A percentile compares a stretch with the other conserved stretches of the same genome.
Conservation (phyloP, 2,888 invertebrate species). For the Lithophane semibrunnea region DNA sequence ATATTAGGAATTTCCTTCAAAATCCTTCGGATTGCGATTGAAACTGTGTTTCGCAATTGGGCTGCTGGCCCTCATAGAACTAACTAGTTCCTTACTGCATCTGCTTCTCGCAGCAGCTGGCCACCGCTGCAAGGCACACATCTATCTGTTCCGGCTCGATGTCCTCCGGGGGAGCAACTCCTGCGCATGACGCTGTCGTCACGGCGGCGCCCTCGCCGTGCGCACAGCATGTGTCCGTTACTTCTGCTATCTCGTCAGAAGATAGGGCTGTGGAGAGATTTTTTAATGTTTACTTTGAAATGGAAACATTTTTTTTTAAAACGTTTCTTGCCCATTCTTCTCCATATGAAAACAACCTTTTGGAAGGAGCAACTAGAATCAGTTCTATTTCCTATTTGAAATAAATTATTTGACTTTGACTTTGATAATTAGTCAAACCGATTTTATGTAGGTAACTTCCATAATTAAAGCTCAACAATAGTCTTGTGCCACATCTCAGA, state of each 20-base stretch:
- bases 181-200: constrained; percentile 69
- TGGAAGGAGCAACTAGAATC: no score
- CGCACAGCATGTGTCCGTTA: constrained; percentile 78
- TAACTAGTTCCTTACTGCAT: constrained; percentile 72
- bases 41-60: background rate
- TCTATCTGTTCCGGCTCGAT: constrained; percentile 73
- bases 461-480: background rate
- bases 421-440: background rate
- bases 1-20: background rate
- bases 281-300: background rate
- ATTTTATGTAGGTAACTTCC: no score
- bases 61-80: background rate
- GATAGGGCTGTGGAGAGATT: constrained; percentile 70
- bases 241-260: constrained; percentile 76
- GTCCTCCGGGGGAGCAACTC: constrained; percentile 73
- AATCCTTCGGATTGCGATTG: background rate
- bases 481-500: background rate
- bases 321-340: no score
- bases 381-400: no score
- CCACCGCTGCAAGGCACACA: constrained; percentile 71
- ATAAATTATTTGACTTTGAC: no score
- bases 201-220: constrained; percentile 73
- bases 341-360: no score
- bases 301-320: no score
- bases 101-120: constrained; percentile 77